Conservation (phyloP, 2,113 vertebrate species). For the Labeo catla region DNA sequence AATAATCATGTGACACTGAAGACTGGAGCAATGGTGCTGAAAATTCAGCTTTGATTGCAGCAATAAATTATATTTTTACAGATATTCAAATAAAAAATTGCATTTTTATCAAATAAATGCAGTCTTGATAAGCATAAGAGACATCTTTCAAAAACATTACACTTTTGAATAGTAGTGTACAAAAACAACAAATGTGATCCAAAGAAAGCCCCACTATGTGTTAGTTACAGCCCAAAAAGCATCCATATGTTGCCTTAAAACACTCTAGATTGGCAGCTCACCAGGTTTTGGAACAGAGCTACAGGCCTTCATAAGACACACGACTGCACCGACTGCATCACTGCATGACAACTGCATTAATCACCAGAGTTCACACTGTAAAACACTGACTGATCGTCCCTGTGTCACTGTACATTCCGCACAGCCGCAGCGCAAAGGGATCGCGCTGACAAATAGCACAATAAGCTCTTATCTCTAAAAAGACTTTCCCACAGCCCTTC, state of each 20-base stretch:
- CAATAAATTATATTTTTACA: background rate
- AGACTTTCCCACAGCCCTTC: background rate
- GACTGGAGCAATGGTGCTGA: background rate
- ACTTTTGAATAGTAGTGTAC: no score
- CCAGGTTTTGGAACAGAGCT: background rate
- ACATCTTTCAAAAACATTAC: background rate
- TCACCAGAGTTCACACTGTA: background rate
- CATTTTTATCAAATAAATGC: background rate
- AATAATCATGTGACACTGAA: background rate
- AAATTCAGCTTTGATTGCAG: background rate
- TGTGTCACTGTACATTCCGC: background rate
- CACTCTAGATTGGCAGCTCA: background rate
- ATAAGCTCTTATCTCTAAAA: constrained; percentile 3
- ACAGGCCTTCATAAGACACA: constrained; percentile 6
- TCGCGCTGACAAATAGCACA: constrained; percentile 3
- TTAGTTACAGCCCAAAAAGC: background rate
- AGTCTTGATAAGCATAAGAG: background rate
- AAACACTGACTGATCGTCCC: background rate
- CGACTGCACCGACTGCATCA: background rate
- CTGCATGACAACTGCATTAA: background rate
- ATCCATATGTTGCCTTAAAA: background rate
- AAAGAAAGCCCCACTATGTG: background rate
- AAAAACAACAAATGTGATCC: background rate
- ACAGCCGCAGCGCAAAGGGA: background rate
- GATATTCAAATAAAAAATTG: no score